A percentile compares a stretch with the other conserved stretches of the same genome.
These are phyloP conservation scores for Vanacampus margaritifer DNA, from an alignment of 2,113 vertebrate genomes.

Conservation along the genomic window DNA sequence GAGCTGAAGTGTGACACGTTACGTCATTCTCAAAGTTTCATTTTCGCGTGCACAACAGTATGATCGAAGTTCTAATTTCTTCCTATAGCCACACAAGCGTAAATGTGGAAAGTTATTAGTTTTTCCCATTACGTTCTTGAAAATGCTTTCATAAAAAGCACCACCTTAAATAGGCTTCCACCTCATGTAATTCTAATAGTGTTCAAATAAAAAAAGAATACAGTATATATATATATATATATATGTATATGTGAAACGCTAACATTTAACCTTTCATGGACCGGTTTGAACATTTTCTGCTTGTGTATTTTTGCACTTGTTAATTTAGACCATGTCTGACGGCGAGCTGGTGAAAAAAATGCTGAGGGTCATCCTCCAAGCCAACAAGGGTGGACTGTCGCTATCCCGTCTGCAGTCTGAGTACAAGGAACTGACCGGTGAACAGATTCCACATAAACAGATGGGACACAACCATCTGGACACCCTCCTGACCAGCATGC, in stretches of 20 bases:
- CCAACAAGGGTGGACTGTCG: constrained; percentile 80
- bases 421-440: constrained; percentile 85
- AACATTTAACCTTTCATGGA: neutral
- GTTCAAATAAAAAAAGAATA: no score
- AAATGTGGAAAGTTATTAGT: neutral
- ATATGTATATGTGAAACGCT: neutral
- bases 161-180: neutral
- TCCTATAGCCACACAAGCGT: no score
- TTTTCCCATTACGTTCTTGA: neutral
- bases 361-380: constrained; percentile 82
- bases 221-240: no score
- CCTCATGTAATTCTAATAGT: neutral
- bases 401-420: constrained; percentile 80
- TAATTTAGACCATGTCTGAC: constrained; percentile 78
- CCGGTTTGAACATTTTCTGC: neutral
- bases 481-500: constrained; percentile 78
- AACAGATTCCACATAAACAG: constrained; percentile 86
- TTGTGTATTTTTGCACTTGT: neutral
- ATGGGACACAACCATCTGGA: constrained; percentile 83
- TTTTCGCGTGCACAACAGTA: constrained; percentile 25
- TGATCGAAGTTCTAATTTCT: constrained; percentile 1
- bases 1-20: constrained; percentile 53
- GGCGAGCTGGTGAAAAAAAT: constrained; percentile 82
- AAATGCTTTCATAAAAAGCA: neutral
- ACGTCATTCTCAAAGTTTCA: constrained; percentile 50